Evolutionary conservation across 64 coral and sea anemone genomes (phyloP).

Genomic region (Dendrophyllia cribrosa): DNA sequence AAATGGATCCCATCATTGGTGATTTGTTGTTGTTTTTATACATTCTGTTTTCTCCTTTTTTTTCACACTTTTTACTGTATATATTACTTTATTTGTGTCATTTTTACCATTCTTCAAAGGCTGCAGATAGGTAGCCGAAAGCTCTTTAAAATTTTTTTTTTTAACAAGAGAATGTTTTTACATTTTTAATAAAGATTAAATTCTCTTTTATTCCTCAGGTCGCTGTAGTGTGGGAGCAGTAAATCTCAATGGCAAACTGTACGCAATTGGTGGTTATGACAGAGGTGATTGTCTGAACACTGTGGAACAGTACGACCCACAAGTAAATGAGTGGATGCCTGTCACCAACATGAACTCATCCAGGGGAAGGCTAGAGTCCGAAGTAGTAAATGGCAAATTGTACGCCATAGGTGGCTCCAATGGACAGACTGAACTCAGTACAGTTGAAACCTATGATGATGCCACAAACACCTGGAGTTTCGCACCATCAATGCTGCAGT

Average conservation of each 20-base stretch:
- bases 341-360: slow-evolving; percentile 70
- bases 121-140: no score
- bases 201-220: slow-evolving; percentile 46
- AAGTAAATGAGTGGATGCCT: slow-evolving; percentile 90
- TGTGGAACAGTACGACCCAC: slow-evolving; percentile 84
- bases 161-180: no score
- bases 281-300: slow-evolving; percentile 90
- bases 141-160: no score
- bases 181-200: neutral
- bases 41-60: no score
- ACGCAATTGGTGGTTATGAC: slow-evolving; percentile 98
- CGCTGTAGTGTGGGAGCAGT: slow-evolving; percentile 93
- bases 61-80: no score
- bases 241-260: slow-evolving; percentile 77
- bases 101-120: no score
- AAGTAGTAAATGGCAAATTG: slow-evolving; percentile 69
- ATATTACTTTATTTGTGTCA: no score
- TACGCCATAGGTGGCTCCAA: slow-evolving; percentile 91
- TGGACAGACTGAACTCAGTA: slow-evolving; percentile 76
- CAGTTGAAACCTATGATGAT: slow-evolving; percentile 78
- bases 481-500: slow-evolving; percentile 69
- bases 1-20: no score
- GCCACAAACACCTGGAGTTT: slow-evolving; percentile 59
- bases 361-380: slow-evolving; percentile 80
- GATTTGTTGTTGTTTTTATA: no score